Evolutionary conservation across 1,140 invertebrate genomes (phyloP).

Genomic region (Limonius californicus): DNA sequence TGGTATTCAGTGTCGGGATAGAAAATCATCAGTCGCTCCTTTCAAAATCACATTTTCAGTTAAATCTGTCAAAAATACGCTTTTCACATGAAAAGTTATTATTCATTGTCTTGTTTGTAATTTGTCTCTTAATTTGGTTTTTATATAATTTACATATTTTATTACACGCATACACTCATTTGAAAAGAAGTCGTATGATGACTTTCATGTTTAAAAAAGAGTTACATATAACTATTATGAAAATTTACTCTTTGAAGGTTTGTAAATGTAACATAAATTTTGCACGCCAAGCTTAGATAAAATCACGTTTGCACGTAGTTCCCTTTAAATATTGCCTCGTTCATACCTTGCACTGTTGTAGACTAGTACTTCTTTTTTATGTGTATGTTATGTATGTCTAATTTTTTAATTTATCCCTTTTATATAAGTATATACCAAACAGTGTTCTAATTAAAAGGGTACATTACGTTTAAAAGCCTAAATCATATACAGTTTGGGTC

Average conservation of each 20-base stretch:
- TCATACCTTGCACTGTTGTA: constrained; percentile 1
- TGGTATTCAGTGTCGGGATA: not conserved
- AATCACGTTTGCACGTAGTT: constrained; percentile 3
- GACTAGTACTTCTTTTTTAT: not conserved
- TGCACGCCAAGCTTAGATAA: constrained; percentile 12
- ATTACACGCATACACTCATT: not conserved
- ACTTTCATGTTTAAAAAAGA: not conserved
- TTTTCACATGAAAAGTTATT: not conserved
- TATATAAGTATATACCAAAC: too few relatives aligned
- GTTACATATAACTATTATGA: not conserved
- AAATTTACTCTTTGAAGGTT: constrained; percentile 10
- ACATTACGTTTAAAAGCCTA: too few relatives aligned
- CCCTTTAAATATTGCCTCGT: constrained; percentile 3
- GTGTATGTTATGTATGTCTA: too few relatives aligned
- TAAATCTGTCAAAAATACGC: not conserved
- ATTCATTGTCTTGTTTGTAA: not conserved
- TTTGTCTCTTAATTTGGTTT: not conserved
- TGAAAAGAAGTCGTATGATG: not conserved
- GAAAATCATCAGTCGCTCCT: not conserved
- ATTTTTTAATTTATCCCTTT: too few relatives aligned
- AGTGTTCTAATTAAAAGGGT: too few relatives aligned
- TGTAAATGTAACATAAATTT: constrained; percentile 11
- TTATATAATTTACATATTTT: not conserved
- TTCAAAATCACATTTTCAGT: not conserved
- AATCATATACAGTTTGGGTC: too few relatives aligned